phyloP scores from a whole-genome alignment of 2,797 vertebrate genomes.

The Tarsius wallacei region DNA sequence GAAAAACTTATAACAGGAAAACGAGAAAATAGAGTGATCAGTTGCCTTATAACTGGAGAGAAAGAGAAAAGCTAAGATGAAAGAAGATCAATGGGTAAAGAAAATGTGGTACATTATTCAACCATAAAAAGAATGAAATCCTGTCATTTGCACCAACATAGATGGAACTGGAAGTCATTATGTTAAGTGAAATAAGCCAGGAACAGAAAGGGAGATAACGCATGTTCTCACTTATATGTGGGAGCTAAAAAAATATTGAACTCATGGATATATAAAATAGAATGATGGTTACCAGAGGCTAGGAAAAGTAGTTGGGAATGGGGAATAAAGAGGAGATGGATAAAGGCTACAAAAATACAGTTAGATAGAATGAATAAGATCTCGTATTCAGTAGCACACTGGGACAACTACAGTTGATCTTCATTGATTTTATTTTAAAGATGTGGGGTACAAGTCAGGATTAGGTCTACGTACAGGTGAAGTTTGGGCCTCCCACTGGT shows the following conservation, averaged over 20 bases:
- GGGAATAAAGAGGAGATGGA: background rate
- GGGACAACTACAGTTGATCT: background rate
- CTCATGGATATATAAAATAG: background rate
- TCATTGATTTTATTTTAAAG: no score
- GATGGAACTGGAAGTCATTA: background rate
- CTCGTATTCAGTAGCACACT: background rate
- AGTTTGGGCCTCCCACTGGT: no score
- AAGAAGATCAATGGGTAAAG: background rate
- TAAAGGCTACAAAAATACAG: background rate
- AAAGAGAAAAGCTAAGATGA: background rate
- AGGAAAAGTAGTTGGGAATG: background rate
- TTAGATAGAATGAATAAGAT: background rate
- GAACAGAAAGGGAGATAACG: background rate
- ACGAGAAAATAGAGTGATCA: background rate
- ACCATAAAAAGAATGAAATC: background rate
- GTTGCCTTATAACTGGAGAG: background rate
- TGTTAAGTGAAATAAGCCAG: background rate
- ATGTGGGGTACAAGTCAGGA: no score
- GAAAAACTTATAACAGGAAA: background rate
- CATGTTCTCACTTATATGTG: background rate
- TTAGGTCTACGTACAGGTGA: no score
- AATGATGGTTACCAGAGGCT: background rate
- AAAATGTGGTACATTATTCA: background rate
- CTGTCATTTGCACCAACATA: background rate
- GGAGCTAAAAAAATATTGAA: background rate